Percentiles rank a stretch among this genome's conserved stretches.
phyloP scores from a whole-genome alignment of 2,888 invertebrate species.

The Sthenelais limicola region DNA sequence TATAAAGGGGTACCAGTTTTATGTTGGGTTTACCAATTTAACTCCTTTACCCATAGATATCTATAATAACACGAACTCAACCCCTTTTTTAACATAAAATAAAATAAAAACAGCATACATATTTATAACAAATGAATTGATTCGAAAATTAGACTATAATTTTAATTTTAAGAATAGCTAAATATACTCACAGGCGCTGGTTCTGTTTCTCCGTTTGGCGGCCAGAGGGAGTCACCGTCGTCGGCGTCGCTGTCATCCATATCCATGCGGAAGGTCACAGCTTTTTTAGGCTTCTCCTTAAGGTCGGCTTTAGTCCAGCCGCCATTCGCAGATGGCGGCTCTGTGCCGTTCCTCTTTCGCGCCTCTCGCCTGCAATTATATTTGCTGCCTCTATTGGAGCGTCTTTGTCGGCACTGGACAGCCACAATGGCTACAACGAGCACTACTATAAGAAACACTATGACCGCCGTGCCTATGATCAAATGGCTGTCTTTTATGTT shows the following conservation, averaged over 20 bases:
- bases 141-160: too few relatives aligned
- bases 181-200: slow-evolving; percentile 25
- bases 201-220: slow-evolving; percentile 37
- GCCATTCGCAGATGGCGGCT: slow-evolving; percentile 19
- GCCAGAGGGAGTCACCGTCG: slow-evolving; percentile 39
- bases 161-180: too few relatives aligned
- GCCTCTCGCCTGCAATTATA: slow-evolving; percentile 40
- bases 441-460: slow-evolving; percentile 34
- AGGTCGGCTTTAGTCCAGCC: slow-evolving; percentile 37
- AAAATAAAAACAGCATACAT: too few relatives aligned
- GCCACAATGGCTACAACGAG: slow-evolving; percentile 29
- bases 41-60: too few relatives aligned
- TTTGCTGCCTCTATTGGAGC: slow-evolving; percentile 15
- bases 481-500: slow-evolving; percentile 40
- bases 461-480: slow-evolving; percentile 36
- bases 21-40: too few relatives aligned
- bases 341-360: slow-evolving; percentile 21
- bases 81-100: too few relatives aligned
- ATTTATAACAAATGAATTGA: too few relatives aligned
- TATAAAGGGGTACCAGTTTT: too few relatives aligned
- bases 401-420: slow-evolving; percentile 37
- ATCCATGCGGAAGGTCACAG: slow-evolving; percentile 43
- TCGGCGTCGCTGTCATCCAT: slow-evolving; percentile 41
- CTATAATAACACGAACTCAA: too few relatives aligned
- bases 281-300: slow-evolving; percentile 42